These are phyloP conservation scores for Amphipyra berbera DNA, from an alignment of 2,888 invertebrate genomes.

Conservation along the genomic window DNA sequence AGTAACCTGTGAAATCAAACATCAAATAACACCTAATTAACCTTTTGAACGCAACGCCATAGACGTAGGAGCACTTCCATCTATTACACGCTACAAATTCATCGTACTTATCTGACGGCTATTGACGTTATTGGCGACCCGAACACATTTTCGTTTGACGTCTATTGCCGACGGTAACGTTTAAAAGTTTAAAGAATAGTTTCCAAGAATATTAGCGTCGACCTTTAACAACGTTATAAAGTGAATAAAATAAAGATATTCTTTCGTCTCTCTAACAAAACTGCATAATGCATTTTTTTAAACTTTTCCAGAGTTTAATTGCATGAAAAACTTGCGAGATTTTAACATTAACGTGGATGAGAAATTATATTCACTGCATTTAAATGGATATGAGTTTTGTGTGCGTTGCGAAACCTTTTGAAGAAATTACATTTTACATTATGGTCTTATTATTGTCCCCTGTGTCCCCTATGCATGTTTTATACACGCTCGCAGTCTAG, in stretches of 20 bases:
- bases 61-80: too few species aligned
- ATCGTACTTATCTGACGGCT: too few species aligned
- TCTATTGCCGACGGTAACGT: too few species aligned
- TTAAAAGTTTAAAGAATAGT: background rate
- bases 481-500: too few species aligned
- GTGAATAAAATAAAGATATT: constrained; percentile 38
- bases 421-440: constrained; percentile 16
- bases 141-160: too few species aligned
- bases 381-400: constrained; percentile 31
- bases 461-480: background rate
- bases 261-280: constrained; percentile 29
- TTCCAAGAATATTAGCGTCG: background rate
- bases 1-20: too few species aligned
- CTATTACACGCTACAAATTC: too few species aligned
- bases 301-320: constrained; percentile 50
- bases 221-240: constrained; percentile 34
- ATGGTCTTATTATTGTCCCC: background rate
- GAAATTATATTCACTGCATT: constrained; percentile 36
- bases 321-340: constrained; percentile 44
- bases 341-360: constrained; percentile 40
- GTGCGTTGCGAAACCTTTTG: constrained; percentile 10
- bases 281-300: constrained; percentile 53
- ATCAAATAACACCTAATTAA: too few species aligned
- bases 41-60: too few species aligned
- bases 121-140: too few species aligned